Base-by-base conservation (phyloP, 2,113 vertebrate genomes). In the Melospiza melodia region DNA sequence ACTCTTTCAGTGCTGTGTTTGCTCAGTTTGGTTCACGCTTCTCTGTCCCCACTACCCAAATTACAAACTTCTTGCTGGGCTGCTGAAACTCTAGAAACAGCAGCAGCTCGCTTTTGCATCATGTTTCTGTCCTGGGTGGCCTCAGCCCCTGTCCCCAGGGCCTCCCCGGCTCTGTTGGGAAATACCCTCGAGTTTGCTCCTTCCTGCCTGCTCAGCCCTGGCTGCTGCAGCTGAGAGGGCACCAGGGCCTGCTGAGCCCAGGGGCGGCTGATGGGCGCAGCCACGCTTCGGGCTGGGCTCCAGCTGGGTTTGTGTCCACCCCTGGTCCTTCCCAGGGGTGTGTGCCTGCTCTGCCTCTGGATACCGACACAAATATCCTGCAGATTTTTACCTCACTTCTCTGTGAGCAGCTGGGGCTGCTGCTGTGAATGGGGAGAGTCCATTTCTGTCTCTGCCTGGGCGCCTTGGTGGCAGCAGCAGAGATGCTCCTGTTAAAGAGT, bases 281-380 rank as follows among this genome's bases (percentile, higher is more conserved):
- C 63, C 15, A 2, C 5, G 0, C 18, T 41, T 27, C 21, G 27
- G 68, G 30, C 30, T 15, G 9, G 49, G 44, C 58, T 46, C 20
- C 67, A 15, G 23, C 67, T 62, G 20, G 2, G 6, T 8, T 23
- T n/a, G n/a, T 14, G 20, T 28, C 73, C 18, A 0, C 15, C 43
- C 10, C 20, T 12, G 23, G 3, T 31, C 18, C 76, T 49, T 12
- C 5, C 0, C 33, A 4, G 59, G 69, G 43, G 2, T 20, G 39
- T 59, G 37, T 51, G 73, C 48, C 69, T 8, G 19, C 25, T 0
- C 37, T 59, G 52, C 69, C 27, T 39, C 15, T 39, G 48, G 31
- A 0, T 4, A 0, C 24, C 15, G 20, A 12, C 72, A n/a, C 25
- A 25, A 8, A 13, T 1, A 2, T 1, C 30, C 43, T 78, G 31